Conservation (phyloP, 2,888 invertebrate genomes). For the Eumacrocentrus americanus region DNA sequence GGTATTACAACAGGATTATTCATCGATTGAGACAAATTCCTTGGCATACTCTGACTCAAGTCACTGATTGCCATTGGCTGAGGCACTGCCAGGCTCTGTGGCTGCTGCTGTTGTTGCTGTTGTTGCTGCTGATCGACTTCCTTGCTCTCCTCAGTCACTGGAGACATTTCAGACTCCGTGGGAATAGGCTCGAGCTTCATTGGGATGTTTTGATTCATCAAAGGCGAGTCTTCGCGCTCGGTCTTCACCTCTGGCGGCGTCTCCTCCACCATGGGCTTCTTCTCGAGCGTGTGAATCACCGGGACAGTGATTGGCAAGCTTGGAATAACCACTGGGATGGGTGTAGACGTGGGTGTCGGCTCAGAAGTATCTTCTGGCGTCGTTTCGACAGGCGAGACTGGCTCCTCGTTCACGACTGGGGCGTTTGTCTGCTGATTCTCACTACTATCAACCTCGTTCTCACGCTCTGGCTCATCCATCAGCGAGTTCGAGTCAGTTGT, state of each 20-base stretch:
- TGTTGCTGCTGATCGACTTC: conserved; percentile 45
- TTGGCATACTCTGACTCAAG: conserved; percentile 48
- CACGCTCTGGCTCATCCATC: conserved; percentile 69
- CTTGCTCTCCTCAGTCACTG: conserved; percentile 49
- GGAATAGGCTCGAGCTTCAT: conserved; percentile 53
- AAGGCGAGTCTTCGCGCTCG: conserved; percentile 33
- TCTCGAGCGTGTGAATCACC: conserved; percentile 56
- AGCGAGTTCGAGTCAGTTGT: conserved; percentile 86
- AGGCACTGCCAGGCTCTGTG: conserved; percentile 35
- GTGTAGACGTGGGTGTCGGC: conserved; percentile 46
- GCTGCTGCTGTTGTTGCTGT: conserved; percentile 52
- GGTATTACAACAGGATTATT: conserved; percentile 38
- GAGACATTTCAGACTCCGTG: conserved; percentile 48
- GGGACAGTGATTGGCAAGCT: conserved; percentile 56
- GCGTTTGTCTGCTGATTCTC: conserved; percentile 49
- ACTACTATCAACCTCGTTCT: conserved; percentile 52
- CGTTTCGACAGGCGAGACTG: conserved; percentile 42
- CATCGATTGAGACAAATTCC: conserved; percentile 54
- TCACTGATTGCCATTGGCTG: conserved; percentile 43
- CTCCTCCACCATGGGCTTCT: conserved; percentile 52
- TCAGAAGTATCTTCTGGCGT: conserved; percentile 52
- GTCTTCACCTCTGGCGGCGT: conserved; percentile 33
- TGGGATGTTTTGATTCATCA: conserved; percentile 39
- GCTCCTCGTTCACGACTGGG: conserved; percentile 44
- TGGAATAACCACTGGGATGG: conserved; percentile 46